phyloP scores from a whole-genome alignment of 2,113 vertebrate genomes.

The Aramus guarauna region DNA sequence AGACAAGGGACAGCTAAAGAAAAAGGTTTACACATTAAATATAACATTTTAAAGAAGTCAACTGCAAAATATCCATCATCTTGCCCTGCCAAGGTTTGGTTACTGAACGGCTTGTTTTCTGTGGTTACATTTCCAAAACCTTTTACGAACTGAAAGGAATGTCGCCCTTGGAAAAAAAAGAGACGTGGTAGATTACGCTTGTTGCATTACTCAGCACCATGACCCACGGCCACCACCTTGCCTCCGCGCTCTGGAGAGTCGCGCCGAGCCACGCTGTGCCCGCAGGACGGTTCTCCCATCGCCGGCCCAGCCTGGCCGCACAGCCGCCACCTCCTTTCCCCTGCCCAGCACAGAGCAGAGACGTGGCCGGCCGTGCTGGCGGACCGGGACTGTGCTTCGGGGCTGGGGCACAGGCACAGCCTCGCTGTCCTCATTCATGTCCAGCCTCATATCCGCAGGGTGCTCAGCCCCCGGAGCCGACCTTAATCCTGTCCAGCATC shows the following conservation, averaged over 20 bases:
- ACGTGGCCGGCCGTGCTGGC: background rate
- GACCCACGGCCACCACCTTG: too few species aligned
- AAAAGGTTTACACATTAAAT: background rate
- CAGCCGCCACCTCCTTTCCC: background rate
- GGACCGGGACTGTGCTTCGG: background rate
- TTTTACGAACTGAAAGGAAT: background rate
- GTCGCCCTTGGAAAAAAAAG: background rate
- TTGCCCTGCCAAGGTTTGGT: background rate
- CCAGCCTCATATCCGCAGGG: background rate
- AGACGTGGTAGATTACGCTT: too few species aligned
- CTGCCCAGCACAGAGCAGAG: background rate
- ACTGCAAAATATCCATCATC: background rate
- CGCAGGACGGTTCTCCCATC: background rate
- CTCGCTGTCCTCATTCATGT: background rate
- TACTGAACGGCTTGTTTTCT: background rate
- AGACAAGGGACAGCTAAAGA: background rate
- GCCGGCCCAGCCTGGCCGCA: background rate
- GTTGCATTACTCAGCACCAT: rapidly evolving
- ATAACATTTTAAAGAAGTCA: background rate
- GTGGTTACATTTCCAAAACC: background rate
- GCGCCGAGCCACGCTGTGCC: rapidly evolving
- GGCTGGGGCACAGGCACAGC: background rate
- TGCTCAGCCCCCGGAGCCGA: background rate
- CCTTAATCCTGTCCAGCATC: background rate
- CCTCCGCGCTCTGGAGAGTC: rapidly evolving